A percentile compares a stretch with the other conserved stretches of the same genome.
Conservation (phyloP, 2,797 vertebrate species). For the Thalassophryne amazonica region DNA sequence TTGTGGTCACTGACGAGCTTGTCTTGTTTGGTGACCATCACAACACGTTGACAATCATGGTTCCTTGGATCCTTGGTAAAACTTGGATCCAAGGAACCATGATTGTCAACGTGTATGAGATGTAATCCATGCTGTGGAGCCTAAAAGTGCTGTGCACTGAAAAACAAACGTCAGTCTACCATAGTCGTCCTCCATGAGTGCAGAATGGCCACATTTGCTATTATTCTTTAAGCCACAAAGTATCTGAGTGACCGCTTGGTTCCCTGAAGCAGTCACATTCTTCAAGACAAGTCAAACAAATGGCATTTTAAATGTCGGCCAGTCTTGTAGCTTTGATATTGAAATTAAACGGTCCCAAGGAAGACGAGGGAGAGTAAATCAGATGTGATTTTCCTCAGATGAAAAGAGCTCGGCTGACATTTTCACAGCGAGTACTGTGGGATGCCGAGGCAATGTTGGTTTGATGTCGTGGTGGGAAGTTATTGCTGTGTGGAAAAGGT, state of each 20-base stretch:
- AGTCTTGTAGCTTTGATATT: conserved; percentile 79
- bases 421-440: conserved; percentile 65
- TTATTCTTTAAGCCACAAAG: too few relatives aligned
- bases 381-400: conserved; percentile 73
- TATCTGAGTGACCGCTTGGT: conserved; percentile 65
- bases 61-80: conserved; percentile 18
- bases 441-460: conserved; percentile 70
- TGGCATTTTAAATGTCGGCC: conserved; percentile 72
- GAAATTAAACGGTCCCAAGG: conserved; percentile 74
- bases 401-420: conserved; percentile 74
- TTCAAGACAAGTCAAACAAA: conserved; percentile 61
- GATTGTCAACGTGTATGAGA: conserved; percentile 44
- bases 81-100: too few relatives aligned
- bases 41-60: conserved; percentile 6
- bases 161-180: conserved; percentile 53
- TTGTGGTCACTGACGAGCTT: too few relatives aligned
- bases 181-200: conserved; percentile 38
- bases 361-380: conserved; percentile 65
- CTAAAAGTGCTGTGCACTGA: conserved; percentile 16
- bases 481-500: conserved; percentile 72
- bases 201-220: too few relatives aligned
- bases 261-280: conserved; percentile 67
- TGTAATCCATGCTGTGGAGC: conserved; percentile 5
- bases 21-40: too few relatives aligned
- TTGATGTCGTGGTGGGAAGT: conserved; percentile 74